Base-by-base conservation (phyloP, 2,888 invertebrate species). In the Phaonia tiefii region DNA sequence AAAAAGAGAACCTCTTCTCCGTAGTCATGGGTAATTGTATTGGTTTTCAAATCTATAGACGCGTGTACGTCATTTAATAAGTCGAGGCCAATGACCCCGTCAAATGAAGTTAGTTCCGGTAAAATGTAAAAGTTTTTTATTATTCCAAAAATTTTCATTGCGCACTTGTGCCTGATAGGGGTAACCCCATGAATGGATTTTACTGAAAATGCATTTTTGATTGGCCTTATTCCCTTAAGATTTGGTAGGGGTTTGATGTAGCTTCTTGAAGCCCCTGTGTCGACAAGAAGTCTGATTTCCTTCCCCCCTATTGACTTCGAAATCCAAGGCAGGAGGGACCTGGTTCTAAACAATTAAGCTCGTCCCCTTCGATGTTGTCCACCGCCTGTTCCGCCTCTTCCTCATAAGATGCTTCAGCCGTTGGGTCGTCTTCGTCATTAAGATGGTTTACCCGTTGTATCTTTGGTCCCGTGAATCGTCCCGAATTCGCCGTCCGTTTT, bases 51-150 rank as follows among this genome's bases (percentile, higher is more conserved):
- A 11, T 66, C n/a, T 0, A n/a, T 66, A 39, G 44, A 25, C 31
- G 73, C 66, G 39, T 66, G 72, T n/a, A 63, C 49, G 20, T 37
- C 63, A 25, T 71, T 56, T 22, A 71, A 37, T 15, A 72, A n/a
- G 25, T 58, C 71, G n/a, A 58, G 60, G 44, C 71, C 71, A 31
- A 71, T 69, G 37, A 78, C 66, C 10, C 71, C 79, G 26, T 79
- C 71, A 49, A 75, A 79, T 4, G 71, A 56, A 10, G 71, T 56
- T 5, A 71, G 39, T 39, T 56, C 42, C n/a, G 69, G 25, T 49
- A 69, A 25, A 31, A 49, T 1, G 8, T 1, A 60, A 25, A 58
- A 71, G n/a, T 58, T 31, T 2, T 20, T 11, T 13, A 10, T n/a
- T 13, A 42, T n/a, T n/a, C n/a, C n/a, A n/a, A n/a, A n/a, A 42